phyloP scores from a whole-genome alignment of 2,888 invertebrate genomes.

The Ptilodon capucinus region DNA sequence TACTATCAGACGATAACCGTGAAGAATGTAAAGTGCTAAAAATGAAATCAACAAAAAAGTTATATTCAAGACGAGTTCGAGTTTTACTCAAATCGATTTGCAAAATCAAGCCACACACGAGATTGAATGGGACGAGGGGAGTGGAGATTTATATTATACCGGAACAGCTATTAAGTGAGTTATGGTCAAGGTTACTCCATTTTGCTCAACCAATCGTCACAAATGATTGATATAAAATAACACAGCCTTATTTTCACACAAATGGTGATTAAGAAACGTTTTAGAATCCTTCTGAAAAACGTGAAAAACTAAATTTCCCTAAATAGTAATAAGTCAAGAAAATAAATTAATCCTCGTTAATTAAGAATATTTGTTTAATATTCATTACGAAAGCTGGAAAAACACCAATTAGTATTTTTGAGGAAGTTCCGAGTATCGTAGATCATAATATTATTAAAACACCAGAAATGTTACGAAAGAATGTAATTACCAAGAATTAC shows the following conservation, averaged over 20 bases:
- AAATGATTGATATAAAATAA: slow-evolving; percentile 51
- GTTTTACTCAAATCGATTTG: slow-evolving; percentile 52
- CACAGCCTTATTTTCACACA: slow-evolving; percentile 28
- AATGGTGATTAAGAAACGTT: slow-evolving; percentile 7
- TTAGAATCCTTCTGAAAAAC: background rate
- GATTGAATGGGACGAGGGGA: slow-evolving; percentile 38
- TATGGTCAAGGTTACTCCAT: slow-evolving; percentile 71
- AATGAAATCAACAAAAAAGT: background rate
- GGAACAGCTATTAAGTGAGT: slow-evolving; percentile 46
- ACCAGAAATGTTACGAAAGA: slow-evolving; percentile 15
- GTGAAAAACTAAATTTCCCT: too few species aligned
- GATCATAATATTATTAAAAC: too few species aligned
- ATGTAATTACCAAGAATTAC: slow-evolving; percentile 26
- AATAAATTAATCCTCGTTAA: too few species aligned
- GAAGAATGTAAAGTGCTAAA: too few species aligned
- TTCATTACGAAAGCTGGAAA: too few species aligned
- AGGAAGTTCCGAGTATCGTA: too few species aligned
- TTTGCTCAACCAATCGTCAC: slow-evolving; percentile 46
- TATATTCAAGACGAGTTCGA: background rate
- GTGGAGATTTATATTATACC: slow-evolving; percentile 44
- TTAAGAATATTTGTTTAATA: too few species aligned
- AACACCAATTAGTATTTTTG: too few species aligned
- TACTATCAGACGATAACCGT: too few species aligned
- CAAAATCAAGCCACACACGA: slow-evolving; percentile 41
- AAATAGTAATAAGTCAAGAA: too few species aligned